Percentiles rank a stretch among this genome's conserved stretches.
phyloP scores from a whole-genome alignment of 2,888 invertebrate genomes.

The Lepas anatifera region DNA sequence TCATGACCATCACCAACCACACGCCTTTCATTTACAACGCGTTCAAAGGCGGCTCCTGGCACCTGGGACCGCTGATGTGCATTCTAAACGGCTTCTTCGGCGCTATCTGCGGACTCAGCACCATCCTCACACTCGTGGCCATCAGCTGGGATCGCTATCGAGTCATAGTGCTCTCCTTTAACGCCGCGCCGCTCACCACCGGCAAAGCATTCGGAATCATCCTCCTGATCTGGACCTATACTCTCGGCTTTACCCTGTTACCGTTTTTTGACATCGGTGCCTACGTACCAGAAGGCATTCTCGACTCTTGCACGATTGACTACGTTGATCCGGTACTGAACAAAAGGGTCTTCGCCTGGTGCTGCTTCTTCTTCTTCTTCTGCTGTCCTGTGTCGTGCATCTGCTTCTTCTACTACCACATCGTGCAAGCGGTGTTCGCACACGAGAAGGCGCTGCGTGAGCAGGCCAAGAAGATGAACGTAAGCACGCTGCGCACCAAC shows the following conservation, averaged over 20 bases:
- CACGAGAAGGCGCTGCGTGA: conserved; percentile 78
- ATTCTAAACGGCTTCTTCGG: conserved; percentile 35
- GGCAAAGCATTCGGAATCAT: conserved; percentile 31
- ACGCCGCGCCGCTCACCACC: conserved; percentile 31
- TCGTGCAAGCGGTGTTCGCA: conserved; percentile 60
- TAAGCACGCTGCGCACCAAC: conserved; percentile 62
- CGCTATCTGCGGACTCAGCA: conserved; percentile 35
- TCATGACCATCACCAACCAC: conserved; percentile 74
- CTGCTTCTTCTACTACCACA: conserved; percentile 48
- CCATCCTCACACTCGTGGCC: conserved; percentile 35
- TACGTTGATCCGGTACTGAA: conserved; percentile 43
- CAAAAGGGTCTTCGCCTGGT: conserved; percentile 43
- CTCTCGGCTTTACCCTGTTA: conserved; percentile 31
- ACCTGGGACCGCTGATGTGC: conserved; percentile 31
- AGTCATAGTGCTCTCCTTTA: conserved; percentile 35
- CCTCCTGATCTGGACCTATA: conserved; percentile 34
- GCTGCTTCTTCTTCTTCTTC: conserved; percentile 41
- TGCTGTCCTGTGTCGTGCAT: conserved; percentile 43
- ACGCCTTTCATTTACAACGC: conserved; percentile 65
- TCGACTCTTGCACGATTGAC: conserved; percentile 39
- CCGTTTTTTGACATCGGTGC: conserved; percentile 33
- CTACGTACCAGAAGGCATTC: conserved; percentile 38
- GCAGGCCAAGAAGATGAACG: conserved; percentile 89
- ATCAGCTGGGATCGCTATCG: conserved; percentile 36
- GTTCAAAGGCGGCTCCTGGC: conserved; percentile 28